Base-by-base conservation (phyloP, 2,797 vertebrate genomes). In the Anguilla anguilla region DNA sequence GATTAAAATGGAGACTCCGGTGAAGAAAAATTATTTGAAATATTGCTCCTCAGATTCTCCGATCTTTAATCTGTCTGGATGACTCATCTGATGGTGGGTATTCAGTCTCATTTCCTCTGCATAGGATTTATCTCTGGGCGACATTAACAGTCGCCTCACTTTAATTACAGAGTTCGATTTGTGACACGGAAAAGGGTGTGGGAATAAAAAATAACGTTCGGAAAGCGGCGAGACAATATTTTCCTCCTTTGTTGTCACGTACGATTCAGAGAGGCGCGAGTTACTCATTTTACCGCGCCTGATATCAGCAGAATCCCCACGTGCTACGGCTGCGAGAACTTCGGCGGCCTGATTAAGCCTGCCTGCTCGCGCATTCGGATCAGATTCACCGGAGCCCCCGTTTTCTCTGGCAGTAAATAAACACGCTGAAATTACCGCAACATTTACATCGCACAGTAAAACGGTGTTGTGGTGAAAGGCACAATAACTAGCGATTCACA, bases 181-280 rank as follows among this genome's bases (percentile, higher is more conserved):
- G 35, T 43, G 6, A 79, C 74, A 46, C 19, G 74, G 13, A 39
- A 79, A 79, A 43, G 31, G 74, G 11, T 74, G 69, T 74, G 69
- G 87, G 59, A 67, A 67, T n/a, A 67, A 28, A 59, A 67, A n/a
- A 28, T 67, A 67, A n/a, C n/a, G n/a, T n/a, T 28, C 28, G n/a
- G 6, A 67, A 67, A n/a, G 64, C 64, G 1, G 4, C 22, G n/a
- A 67, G n/a, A 67, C 64, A n/a, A 10, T 67, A 28, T 67, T 67
- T 67, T 6, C 64, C 64, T 67, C 64, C 25, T 67, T n/a, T 67
- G 64, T 67, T 67, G 64, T 67, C n/a, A 64, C 19, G n/a, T 28
- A 67, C 88, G 69, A 87, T 84, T 91, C 84, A 93, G 94, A 95
- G 94, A 94, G 91, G 89, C 92, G 90, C 95, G 94, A 93, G 91